A percentile compares a stretch with the other conserved stretches of the same genome.
Evolutionary conservation across 23 tunicate species (phyloP).

Genomic region (Clavelina lepadiformis): DNA sequence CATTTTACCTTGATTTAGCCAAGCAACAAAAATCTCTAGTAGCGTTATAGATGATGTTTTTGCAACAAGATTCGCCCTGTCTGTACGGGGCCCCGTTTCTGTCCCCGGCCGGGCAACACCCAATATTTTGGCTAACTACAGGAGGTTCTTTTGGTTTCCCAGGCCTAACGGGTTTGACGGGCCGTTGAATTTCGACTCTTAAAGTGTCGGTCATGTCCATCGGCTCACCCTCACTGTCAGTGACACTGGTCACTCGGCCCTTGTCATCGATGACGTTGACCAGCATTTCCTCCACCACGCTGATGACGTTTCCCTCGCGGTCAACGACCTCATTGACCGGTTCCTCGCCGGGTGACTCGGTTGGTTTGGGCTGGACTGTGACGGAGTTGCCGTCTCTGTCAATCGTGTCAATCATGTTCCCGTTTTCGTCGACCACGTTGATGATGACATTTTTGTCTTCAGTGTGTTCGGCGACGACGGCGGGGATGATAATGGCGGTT

Average conservation of each 20-base stretch:
- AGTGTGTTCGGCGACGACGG: neutral
- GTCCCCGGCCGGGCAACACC: conserved; percentile 85
- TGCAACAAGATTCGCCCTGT: conserved; percentile 71
- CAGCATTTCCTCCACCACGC: too few relatives aligned
- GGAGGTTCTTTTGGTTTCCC: too few relatives aligned
- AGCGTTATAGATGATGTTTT: conserved; percentile 46
- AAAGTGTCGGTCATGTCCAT: neutral
- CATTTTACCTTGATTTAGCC: conserved; percentile 24
- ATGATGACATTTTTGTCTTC: too few relatives aligned
- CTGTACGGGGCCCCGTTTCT: conserved; percentile 31
- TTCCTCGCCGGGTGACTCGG: neutral
- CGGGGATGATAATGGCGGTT: neutral
- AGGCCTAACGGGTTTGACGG: conserved; percentile 7
- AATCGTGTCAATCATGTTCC: too few relatives aligned
- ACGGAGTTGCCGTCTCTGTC: neutral
- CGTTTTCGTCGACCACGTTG: too few relatives aligned
- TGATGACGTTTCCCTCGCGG: too few relatives aligned
- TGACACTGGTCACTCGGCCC: too few relatives aligned
- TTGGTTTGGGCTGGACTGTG: neutral
- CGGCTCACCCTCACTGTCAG: conserved; percentile 2
- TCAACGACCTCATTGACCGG: too few relatives aligned
- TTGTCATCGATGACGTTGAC: too few relatives aligned
- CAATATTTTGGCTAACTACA: conserved; percentile 26
- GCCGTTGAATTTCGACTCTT: neutral
- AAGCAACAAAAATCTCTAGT: conserved; percentile 64